Base-by-base conservation (phyloP, 2,113 vertebrate species). In the Zosterops lateralis region DNA sequence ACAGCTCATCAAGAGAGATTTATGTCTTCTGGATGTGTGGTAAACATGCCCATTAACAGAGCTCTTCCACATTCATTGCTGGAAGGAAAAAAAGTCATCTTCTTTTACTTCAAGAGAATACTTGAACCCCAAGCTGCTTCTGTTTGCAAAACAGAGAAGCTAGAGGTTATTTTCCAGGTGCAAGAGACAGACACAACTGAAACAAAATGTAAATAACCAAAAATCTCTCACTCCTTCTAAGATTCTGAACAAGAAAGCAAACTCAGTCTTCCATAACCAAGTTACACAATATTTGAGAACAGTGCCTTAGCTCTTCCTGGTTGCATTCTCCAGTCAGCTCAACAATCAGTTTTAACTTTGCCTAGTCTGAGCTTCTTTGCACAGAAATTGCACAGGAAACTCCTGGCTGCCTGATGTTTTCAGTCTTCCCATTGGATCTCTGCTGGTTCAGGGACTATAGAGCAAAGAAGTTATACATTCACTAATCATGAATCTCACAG, bases 21-120 rank as follows among this genome's bases (percentile, higher is more conserved):
- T 80, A 12, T 79, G 57, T 93, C 67, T 70, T 90, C 86, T 68
- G 64, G 56, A 83, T 76, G 67, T 77, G 75, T 8, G 1, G 34
- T 90, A 88, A 92, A 88, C 42, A 57, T 45, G 17, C 40, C 40
- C 45, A 62, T 79, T 80, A 84, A 73, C 13, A 90, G 67, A 90
- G 14, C 36, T 80, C 72, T 88, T 80, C 82, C 44, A 66, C 29
- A 38, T 77, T 77, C 42, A 45, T 90, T 70, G 56, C 56, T 76
- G 40, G 34, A 95, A 95, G 26, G 54, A 73, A 79, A 87, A 85
- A 64, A 75, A 22, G 17, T 62, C 47, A n/a, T 71, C 22, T 70
- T 82, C 70, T 58, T 89, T 87, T 88, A 76, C 67, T 93, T 93
- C 50, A 73, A 58, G 48, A 79, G 51, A 86, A 86, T 93, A 48